A percentile compares a stretch with the other conserved stretches of the same genome.
Evolutionary conservation across 2,888 invertebrate genomes (phyloP).

Genomic region (Chrysomela aeneicollis): DNA sequence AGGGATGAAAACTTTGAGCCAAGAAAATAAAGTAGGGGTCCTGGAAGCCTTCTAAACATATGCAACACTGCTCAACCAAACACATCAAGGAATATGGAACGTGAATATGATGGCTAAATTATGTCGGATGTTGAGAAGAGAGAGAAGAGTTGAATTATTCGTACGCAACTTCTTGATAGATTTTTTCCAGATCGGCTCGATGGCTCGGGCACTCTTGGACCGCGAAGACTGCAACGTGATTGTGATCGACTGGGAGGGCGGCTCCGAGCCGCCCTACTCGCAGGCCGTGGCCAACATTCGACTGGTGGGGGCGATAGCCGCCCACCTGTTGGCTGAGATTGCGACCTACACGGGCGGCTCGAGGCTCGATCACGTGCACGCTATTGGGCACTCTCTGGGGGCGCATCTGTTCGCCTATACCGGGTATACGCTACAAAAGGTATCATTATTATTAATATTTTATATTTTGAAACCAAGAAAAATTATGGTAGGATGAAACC

Average conservation of each 20-base stretch:
- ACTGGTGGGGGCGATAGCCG: conserved; percentile 84
- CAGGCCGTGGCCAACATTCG: conserved; percentile 93
- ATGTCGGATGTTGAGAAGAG: no score
- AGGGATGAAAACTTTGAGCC: no score
- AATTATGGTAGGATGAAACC: no score
- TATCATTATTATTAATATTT: no score
- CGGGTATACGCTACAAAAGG: conserved; percentile 76
- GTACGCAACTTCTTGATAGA: no score
- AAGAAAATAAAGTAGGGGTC: no score
- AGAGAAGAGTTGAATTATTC: no score
- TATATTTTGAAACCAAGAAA: no score
- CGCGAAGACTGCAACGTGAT: conserved; percentile 78
- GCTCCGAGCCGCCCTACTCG: conserved; percentile 87
- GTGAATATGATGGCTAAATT: no score
- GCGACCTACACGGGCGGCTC: conserved; percentile 57
- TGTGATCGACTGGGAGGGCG: conserved; percentile 86
- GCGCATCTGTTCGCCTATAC: conserved; percentile 88
- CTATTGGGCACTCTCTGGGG: conserved; percentile 87
- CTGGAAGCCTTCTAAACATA: no score
- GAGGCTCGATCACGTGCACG: conserved; percentile 75
- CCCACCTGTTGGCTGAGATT: conserved; percentile 69
- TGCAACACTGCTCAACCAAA: no score
- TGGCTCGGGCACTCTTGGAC: conserved; percentile 75
- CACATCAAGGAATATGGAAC: no score
- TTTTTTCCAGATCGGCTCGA: conserved; percentile 67